These are phyloP conservation scores for Anthophora plumipes DNA, from an alignment of 2,888 invertebrate genomes.

Conservation along the genomic window DNA sequence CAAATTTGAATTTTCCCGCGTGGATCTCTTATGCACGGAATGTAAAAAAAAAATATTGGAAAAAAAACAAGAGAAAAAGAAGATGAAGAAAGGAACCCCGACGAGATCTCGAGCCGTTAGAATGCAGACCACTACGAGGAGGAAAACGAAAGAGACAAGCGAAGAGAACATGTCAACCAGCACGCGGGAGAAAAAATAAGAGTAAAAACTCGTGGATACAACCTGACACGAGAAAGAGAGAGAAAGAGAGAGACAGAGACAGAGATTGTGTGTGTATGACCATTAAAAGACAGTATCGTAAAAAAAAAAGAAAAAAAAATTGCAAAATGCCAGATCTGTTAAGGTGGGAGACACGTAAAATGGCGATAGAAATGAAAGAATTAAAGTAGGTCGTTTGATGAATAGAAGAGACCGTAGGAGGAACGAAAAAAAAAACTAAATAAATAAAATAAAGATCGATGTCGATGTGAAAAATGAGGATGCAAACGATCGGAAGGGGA, in stretches of 20 bases:
- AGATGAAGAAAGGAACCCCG: neutral
- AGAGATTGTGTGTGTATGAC: no score
- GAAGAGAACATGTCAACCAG: constrained; percentile 17
- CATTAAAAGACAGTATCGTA: neutral
- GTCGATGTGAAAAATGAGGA: constrained; percentile 1
- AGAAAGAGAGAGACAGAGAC: no score
- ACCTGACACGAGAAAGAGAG: constrained; percentile 5
- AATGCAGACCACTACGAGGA: constrained; percentile 12
- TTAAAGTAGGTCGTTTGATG: constrained; percentile 23
- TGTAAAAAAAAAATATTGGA: no score
- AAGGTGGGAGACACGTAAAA: neutral
- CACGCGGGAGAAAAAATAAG: constrained; percentile 16
- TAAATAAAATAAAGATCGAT: constrained; percentile 10
- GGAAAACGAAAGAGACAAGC: constrained; percentile 18
- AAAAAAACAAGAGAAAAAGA: no score
- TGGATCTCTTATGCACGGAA: no score
- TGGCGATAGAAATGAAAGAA: constrained; percentile 14
- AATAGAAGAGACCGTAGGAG: constrained; percentile 1
- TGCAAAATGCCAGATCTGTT: constrained; percentile 11
- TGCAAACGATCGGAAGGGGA: neutral
- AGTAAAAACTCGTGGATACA: constrained; percentile 1
- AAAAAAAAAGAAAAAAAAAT: no score
- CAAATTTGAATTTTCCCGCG: neutral
- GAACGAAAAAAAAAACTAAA: constrained; percentile 2
- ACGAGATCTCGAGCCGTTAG: constrained; percentile 11